A percentile compares a stretch with the other conserved stretches of the same genome.
Evolutionary conservation across 2,888 invertebrate species (phyloP).

Genomic region (Pyralis farinalis): DNA sequence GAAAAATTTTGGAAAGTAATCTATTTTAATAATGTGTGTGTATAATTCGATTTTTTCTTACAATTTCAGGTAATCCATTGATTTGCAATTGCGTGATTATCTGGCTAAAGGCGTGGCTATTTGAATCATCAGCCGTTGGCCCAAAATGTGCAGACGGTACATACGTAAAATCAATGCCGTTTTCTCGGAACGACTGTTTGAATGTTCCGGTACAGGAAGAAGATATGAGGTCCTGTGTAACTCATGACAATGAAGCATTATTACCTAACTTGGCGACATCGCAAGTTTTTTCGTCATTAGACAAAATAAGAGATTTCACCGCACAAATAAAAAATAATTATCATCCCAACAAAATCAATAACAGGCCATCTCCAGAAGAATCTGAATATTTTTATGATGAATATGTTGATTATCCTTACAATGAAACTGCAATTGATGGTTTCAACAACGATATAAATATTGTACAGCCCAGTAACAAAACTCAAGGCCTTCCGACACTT

Average conservation of each 20-base stretch:
- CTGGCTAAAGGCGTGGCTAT: constrained; percentile 92
- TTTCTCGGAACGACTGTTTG: constrained; percentile 86
- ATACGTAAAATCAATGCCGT: constrained; percentile 86
- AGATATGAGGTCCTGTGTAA: constrained; percentile 79
- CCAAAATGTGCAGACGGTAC: constrained; percentile 91
- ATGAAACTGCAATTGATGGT: constrained; percentile 76
- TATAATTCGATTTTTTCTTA: constrained; percentile 2
- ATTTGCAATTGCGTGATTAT: constrained; percentile 90
- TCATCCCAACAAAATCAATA: constrained; percentile 66
- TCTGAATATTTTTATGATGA: constrained; percentile 92
- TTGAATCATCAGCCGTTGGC: constrained; percentile 87
- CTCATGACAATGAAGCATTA: constrained; percentile 86
- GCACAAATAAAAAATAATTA: constrained; percentile 65
- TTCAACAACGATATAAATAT: constrained; percentile 50
- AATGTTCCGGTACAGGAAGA: constrained; percentile 66
- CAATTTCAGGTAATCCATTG: constrained; percentile 88
- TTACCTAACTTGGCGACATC: constrained; percentile 77
- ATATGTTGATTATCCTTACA: constrained; percentile 88
- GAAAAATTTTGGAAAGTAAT: constrained; percentile 20
- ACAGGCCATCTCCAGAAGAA: constrained; percentile 86
- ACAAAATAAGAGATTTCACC: constrained; percentile 74
- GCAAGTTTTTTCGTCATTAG: constrained; percentile 81
- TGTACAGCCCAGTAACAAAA: constrained; percentile 44
- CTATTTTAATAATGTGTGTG: neutral
- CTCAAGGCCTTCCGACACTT: constrained; percentile 79